Conservation (phyloP, 2,113 vertebrate genomes). For the Crocuta crocuta region DNA sequence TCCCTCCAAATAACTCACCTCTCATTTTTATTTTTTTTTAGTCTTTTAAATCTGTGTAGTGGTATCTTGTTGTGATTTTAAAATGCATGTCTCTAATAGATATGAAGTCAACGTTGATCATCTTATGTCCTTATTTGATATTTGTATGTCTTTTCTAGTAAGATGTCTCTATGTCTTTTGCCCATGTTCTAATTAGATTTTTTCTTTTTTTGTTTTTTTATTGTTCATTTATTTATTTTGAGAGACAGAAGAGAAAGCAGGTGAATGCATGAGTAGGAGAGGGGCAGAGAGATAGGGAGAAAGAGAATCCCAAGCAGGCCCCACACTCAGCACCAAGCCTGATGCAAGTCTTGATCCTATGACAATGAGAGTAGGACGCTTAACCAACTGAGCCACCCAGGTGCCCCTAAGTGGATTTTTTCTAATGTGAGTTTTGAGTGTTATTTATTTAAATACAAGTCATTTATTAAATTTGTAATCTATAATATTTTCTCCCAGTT, state of each 20-base stretch:
- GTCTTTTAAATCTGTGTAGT: neutral
- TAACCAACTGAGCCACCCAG: no score
- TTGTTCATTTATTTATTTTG: no score
- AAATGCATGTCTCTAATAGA: neutral
- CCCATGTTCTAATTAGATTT: neutral
- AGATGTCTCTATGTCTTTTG: neutral
- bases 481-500: neutral
- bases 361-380: no score
- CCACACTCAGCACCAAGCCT: no score
- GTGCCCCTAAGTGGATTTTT: neutral
- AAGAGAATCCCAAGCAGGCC: no score
- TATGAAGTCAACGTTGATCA: neutral
- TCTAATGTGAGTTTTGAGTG: neutral
- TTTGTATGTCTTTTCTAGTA: neutral
- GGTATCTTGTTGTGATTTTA: neutral
- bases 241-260: no score
- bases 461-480: neutral
- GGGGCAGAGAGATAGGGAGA: no score
- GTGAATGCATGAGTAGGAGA: no score
- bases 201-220: neutral
- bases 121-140: neutral
- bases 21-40: neutral
- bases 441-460: neutral
- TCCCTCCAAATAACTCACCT: neutral
- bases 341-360: no score